Evolutionary conservation across 2,797 vertebrate species (phyloP).

Genomic region (Merluccius polli): DNA sequence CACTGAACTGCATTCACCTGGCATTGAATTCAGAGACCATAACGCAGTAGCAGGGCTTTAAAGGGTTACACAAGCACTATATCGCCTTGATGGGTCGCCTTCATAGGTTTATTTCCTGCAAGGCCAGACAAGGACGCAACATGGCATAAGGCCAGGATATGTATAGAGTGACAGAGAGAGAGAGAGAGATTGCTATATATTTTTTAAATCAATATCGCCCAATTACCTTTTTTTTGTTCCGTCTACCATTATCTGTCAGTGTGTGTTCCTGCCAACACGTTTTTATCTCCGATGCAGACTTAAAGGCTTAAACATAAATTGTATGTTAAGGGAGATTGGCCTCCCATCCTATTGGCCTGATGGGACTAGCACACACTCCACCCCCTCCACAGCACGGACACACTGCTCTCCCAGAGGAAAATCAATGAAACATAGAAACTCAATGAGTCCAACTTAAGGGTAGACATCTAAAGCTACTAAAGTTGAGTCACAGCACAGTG

Average conservation of each 20-base stretch:
- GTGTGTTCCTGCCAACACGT: not conserved
- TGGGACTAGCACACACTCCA: constrained; percentile 1
- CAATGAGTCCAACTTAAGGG: not conserved
- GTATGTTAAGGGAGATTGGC: not conserved
- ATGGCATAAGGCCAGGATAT: not conserved
- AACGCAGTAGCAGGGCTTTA: not conserved
- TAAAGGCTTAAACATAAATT: not conserved
- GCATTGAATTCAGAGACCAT: not conserved
- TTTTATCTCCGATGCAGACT: not conserved
- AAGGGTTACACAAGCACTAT: not conserved
- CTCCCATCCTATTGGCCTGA: not conserved
- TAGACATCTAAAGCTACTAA: not conserved
- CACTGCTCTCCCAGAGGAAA: not conserved
- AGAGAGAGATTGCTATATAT: not conserved
- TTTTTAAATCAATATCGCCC: not conserved
- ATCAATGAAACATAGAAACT: not conserved
- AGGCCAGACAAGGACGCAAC: not conserved
- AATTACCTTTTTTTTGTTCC: not conserved
- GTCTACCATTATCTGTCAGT: not conserved
- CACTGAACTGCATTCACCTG: not conserved
- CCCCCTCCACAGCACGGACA: not conserved
- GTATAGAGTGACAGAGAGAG: not conserved
- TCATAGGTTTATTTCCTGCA: not conserved
- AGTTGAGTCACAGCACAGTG: not conserved
- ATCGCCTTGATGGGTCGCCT: not conserved